Percentiles rank a stretch among this genome's conserved stretches.
These are phyloP conservation scores for Heliconius cydno DNA, from an alignment of 2,888 invertebrate species.

Conservation along the genomic window DNA sequence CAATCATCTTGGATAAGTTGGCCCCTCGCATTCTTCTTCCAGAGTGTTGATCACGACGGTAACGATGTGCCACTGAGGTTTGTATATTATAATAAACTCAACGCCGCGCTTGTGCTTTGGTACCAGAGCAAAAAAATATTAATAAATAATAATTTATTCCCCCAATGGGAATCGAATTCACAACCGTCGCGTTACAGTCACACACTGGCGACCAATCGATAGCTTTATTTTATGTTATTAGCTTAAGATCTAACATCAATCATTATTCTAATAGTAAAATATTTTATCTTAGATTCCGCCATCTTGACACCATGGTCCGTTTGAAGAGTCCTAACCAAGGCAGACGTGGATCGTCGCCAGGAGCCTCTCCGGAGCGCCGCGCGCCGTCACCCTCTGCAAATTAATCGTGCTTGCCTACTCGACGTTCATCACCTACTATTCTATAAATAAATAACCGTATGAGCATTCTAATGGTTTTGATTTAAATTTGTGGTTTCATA, in stretches of 20 bases:
- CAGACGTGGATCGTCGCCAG: constrained; percentile 87
- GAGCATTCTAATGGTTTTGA: constrained; percentile 43
- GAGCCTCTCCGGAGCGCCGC: constrained; percentile 87
- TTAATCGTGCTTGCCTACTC: constrained; percentile 50
- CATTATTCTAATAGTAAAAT: neutral
- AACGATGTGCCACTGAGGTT: constrained; percentile 92
- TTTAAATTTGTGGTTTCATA: neutral
- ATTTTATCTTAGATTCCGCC: constrained; percentile 87
- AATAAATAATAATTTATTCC: no score
- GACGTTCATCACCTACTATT: constrained; percentile 33
- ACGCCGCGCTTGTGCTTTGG: no score
- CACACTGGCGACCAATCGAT: neutral
- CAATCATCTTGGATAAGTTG: constrained; percentile 94
- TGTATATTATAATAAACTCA: constrained; percentile 37
- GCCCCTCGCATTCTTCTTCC: constrained; percentile 94
- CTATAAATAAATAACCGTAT: constrained; percentile 57
- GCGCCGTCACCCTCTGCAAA: constrained; percentile 66
- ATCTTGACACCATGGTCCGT: constrained; percentile 93
- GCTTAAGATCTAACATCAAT: neutral
- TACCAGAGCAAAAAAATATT: no score
- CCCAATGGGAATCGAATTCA: no score
- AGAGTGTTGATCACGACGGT: constrained; percentile 88
- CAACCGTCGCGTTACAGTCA: no score
- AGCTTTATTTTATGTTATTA: neutral
- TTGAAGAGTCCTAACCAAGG: constrained; percentile 86